These are phyloP conservation scores for Acronicta leporina DNA, from an alignment of 2,888 invertebrate genomes.

Conservation along the genomic window DNA sequence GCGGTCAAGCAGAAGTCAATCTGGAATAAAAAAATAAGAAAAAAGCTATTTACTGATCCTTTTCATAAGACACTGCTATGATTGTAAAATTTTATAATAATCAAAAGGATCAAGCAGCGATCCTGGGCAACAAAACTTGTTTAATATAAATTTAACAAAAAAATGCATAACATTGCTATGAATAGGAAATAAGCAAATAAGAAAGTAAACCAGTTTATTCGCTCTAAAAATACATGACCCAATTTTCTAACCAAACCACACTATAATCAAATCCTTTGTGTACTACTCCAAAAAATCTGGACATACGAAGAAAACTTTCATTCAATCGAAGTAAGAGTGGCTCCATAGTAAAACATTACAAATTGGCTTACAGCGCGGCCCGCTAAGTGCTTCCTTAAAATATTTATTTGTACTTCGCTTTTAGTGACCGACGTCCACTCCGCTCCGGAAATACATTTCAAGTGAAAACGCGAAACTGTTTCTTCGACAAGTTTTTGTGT, in stretches of 20 bases:
- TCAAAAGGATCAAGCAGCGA: too few relatives aligned
- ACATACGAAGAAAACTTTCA: constrained; percentile 40
- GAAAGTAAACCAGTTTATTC: background rate
- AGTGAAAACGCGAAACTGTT: constrained; percentile 45
- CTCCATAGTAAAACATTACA: constrained; percentile 54
- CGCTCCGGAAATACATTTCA: constrained; percentile 58
- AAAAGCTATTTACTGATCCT: too few relatives aligned
- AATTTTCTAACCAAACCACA: constrained; percentile 26
- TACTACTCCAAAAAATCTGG: constrained; percentile 29
- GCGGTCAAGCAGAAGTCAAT: too few relatives aligned
- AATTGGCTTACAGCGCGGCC: constrained; percentile 58
- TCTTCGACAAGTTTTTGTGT: constrained; percentile 26
- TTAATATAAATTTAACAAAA: background rate
- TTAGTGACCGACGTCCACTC: constrained; percentile 67
- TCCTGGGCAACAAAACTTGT: too few relatives aligned
- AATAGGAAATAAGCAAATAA: background rate
- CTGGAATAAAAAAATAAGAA: too few relatives aligned
- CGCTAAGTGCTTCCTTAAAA: constrained; percentile 64
- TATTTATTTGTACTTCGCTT: constrained; percentile 69
- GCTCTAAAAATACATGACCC: background rate
- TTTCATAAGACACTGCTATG: too few relatives aligned
- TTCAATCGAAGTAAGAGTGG: constrained; percentile 43
- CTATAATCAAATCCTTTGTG: constrained; percentile 30
- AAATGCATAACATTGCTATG: background rate
- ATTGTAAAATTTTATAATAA: too few relatives aligned